Base-by-base conservation (phyloP, 1,140 invertebrate genomes). In the Zaprionus nigranus region DNA sequence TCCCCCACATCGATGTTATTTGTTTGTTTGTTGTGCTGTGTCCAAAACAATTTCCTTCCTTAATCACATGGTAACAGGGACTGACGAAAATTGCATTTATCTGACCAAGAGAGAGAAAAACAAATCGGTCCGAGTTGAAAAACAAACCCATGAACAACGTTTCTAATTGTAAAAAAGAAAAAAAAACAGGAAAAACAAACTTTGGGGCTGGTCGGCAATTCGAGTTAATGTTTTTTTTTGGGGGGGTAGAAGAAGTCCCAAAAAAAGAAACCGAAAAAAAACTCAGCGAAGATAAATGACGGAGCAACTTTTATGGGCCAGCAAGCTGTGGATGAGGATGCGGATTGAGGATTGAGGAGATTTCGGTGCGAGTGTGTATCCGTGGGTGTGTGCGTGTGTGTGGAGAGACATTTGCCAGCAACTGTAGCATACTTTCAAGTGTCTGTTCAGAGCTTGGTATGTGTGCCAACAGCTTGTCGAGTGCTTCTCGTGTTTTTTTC, bases 21-120 rank as follows among this genome's bases (percentile, higher is more conserved):
- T 88, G 81, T 91, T 79, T 75, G 65, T 51, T 51, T 51, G 46
- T 24, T 84, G 71, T 82, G 79, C 72, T 81, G 80, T 84, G 85
- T 90, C 90, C 90, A 90, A 91, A 91, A 91, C 90, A 91, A 91
- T 91, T 91, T 91, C 90, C 90, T 91, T 91, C 90, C 90, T 90
- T 91, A 91, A 91, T 91, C 90, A 91, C 85, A 81, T 73, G 82
- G 84, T 78, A 87, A 76, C 81, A 68, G 75, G 75, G 74, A 69
- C 43, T 69, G 54, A 64, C 78, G 59, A 78, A 88, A 88, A 87
- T 87, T 84, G 71, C 77, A 87, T 87, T 87, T 87, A 87, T 87
- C 84, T 88, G 78, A 72, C 77, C 84, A 65, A 62, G 28, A 67
- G 79, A 53, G 24, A 26, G 38, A 28, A 74, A 73, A 87, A 87